Evolutionary conservation across 2,888 invertebrate genomes (phyloP).

Genomic region (Resseliella maxima): DNA sequence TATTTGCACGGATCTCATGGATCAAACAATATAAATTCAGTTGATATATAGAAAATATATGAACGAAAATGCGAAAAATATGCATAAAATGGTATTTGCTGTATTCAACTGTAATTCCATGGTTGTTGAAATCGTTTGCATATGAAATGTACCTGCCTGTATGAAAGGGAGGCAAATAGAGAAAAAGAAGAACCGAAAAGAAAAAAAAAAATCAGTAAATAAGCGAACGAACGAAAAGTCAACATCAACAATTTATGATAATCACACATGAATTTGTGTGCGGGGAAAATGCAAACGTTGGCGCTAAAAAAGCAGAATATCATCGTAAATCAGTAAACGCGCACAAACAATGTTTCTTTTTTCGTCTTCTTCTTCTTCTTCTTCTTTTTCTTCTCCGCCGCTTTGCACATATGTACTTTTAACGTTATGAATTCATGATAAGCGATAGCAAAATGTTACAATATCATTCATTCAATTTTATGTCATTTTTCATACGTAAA

Average conservation of each 20-base stretch:
- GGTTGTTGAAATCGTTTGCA: background rate
- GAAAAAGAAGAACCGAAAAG: too few species aligned
- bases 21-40: background rate
- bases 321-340: slow-evolving; percentile 13
- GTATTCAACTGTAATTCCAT: background rate
- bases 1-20: too few species aligned
- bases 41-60: background rate
- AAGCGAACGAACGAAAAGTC: background rate
- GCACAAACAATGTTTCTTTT: background rate
- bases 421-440: background rate
- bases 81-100: background rate
- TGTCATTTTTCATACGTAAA: slow-evolving; percentile 25
- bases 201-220: too few species aligned
- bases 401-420: background rate
- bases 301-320: background rate
- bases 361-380: background rate
- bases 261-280: background rate
- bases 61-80: background rate
- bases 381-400: background rate
- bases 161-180: background rate
- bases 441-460: background rate
- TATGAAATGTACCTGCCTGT: background rate
- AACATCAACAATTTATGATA: slow-evolving; percentile 49
- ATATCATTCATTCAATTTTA: slow-evolving; percentile 44
- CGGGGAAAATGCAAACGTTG: background rate